Base-by-base conservation (phyloP, 2,797 vertebrate species). In the Gymnodraco acuticeps region DNA sequence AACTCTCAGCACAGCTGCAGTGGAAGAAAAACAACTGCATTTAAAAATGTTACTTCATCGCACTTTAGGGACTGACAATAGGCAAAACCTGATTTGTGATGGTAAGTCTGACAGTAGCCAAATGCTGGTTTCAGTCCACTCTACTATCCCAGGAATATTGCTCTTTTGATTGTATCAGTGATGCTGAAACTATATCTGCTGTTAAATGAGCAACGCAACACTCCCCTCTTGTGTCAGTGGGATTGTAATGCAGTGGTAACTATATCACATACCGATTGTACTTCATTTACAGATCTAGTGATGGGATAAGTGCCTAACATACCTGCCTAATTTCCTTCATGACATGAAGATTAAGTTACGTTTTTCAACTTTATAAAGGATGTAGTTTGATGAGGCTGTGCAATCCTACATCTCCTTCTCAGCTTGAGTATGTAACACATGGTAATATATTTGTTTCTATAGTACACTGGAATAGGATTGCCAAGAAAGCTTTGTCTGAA, bases 171-270 rank as follows among this genome's bases (percentile, higher is more conserved):
- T 9, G 13, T 4, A 20, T 73, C 11, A 50, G 14, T 9, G 15
- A 27, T 2, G 14, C 23, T 66, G 38, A 19, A 64, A 56, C 3
- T 7, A 2, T 13, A 19, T 59, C 15, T 23, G 11, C 50, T 38
- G 33, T 38, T 38, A 8, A 38, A 68, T 75, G 43, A 67, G 16
- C 66, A 77, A 85, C 73, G 67, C 83, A 87, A 91, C 83, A 91
- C 84, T 81, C 52, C 91, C 93, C 85, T 85, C 92, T 92, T 89
- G 93, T 93, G 94, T 89, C 61, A n/a, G 42, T 5, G 33, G 17
- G 9, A 27, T 55, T 85, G 67, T 55, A 83, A 23, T 86, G 77
- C 78, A 89, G 64, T 50, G 12, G 60, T 74, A 78, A 77, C 17
- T 45, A 5, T 68, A 2, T 41, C 58, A 11, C 0, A 8, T n/a